These are phyloP conservation scores for Elephantulus edwardii DNA, from an alignment of 2,113 vertebrate genomes.

Conservation along the genomic window DNA sequence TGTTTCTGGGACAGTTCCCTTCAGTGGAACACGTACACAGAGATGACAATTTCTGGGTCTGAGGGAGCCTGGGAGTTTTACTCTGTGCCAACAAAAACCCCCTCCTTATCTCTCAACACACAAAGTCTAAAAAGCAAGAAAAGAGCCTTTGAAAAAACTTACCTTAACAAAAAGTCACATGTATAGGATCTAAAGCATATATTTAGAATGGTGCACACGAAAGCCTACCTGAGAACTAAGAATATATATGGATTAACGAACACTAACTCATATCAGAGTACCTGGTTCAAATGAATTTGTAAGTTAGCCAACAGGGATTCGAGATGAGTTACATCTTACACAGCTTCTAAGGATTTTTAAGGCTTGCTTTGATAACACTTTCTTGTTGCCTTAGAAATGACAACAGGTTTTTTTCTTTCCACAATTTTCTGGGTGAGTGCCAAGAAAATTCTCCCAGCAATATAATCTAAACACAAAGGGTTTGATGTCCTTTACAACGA, in stretches of 20 bases:
- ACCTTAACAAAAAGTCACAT: conserved; percentile 37
- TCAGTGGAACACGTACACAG: conserved; percentile 49
- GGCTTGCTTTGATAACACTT: conserved; percentile 26
- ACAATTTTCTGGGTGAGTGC: conserved; percentile 3
- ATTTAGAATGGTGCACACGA: conserved; percentile 1
- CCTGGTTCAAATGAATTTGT: conserved; percentile 57
- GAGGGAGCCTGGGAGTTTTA: conserved; percentile 8
- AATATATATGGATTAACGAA: conserved; percentile 44
- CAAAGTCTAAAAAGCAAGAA: conserved; percentile 58
- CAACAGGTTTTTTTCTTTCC: conserved; percentile 34
- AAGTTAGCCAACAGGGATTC: conserved; percentile 53
- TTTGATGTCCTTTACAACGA: not conserved
- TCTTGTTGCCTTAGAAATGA: not conserved
- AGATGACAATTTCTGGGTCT: conserved; percentile 73
- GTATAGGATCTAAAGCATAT: not conserved
- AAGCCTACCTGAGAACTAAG: conserved; percentile 22
- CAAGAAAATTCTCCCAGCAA: conserved; percentile 27
- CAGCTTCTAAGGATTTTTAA: conserved; percentile 35
- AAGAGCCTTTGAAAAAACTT: conserved; percentile 46
- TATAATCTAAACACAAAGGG: not conserved
- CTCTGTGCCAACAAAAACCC: conserved; percentile 73
- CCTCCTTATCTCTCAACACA: conserved; percentile 55
- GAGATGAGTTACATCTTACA: conserved; percentile 27
- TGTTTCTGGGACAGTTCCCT: conserved; percentile 76
- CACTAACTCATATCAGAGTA: conserved; percentile 45